Percentiles rank a stretch among this genome's conserved stretches.
Conservation (phyloP, 2,113 vertebrate species). For the Bos indicus region DNA sequence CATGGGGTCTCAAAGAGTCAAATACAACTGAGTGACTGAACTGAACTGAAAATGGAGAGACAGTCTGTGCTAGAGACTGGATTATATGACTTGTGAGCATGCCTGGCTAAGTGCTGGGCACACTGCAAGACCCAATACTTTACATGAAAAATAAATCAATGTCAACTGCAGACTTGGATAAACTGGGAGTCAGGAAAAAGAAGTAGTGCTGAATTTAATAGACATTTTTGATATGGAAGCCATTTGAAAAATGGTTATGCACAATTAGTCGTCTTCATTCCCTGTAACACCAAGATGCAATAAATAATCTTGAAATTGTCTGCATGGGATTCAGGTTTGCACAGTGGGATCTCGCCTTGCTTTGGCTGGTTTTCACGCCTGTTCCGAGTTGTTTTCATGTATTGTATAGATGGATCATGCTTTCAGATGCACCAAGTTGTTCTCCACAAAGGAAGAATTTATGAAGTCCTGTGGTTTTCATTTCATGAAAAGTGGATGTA, state of each 20-base stretch:
- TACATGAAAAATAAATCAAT: neutral
- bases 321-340: neutral
- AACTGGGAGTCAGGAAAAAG: neutral
- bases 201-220: neutral
- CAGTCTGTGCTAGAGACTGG: neutral
- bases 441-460: conserved; percentile 62
- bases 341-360: conserved; percentile 30
- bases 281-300: conserved; percentile 24
- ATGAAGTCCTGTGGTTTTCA: conserved; percentile 67
- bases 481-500: conserved; percentile 66
- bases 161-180: neutral
- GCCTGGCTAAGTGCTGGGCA: neutral
- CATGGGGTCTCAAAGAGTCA: neutral
- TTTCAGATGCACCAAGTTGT: conserved; percentile 46
- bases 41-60: neutral
- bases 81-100: neutral
- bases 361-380: neutral
- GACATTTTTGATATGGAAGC: conserved; percentile 22
- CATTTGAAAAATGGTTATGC: conserved; percentile 43
- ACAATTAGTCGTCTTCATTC: conserved; percentile 53
- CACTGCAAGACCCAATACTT: neutral
- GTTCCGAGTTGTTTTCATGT: conserved; percentile 30
- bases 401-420: conserved; percentile 25
- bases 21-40: neutral
- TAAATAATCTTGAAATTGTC: conserved; percentile 47